Percentiles rank a stretch among this genome's conserved stretches.
These are phyloP conservation scores for Rhagonycha fulva DNA, from an alignment of 2,888 invertebrate genomes.

Conservation along the genomic window DNA sequence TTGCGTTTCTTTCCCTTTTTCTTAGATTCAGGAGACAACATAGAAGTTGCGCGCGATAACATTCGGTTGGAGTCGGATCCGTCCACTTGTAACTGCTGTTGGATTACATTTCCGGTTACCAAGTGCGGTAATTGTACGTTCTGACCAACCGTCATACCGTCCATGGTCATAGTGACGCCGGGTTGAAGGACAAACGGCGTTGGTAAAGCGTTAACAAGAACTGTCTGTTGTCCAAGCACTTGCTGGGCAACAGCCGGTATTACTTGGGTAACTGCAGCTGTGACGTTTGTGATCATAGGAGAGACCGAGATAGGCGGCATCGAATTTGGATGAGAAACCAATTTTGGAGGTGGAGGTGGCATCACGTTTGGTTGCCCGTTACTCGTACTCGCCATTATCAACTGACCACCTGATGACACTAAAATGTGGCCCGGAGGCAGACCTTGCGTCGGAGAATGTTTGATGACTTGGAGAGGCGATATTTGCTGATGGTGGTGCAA, in stretches of 20 bases:
- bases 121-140: conserved; percentile 72
- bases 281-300: conserved; percentile 67
- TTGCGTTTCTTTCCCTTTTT: conserved; percentile 72
- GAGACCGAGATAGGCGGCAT: conserved; percentile 67
- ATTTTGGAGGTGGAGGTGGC: conserved; percentile 65
- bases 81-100: conserved; percentile 60
- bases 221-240: conserved; percentile 75
- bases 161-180: conserved; percentile 72
- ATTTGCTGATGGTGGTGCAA: conserved; percentile 51
- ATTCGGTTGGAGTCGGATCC: conserved; percentile 58
- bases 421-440: conserved; percentile 71
- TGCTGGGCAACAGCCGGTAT: conserved; percentile 67
- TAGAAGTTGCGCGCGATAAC: conserved; percentile 40
- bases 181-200: conserved; percentile 80
- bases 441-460: conserved; percentile 56
- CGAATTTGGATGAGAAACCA: conserved; percentile 52
- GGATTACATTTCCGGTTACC: conserved; percentile 66
- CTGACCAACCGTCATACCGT: conserved; percentile 71
- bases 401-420: conserved; percentile 76
- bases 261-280: conserved; percentile 67
- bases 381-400: conserved; percentile 65
- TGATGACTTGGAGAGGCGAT: conserved; percentile 53
- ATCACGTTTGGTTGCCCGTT: conserved; percentile 64
- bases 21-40: conserved; percentile 73
- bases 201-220: conserved; percentile 79